phyloP scores from a whole-genome alignment of 1,140 invertebrate genomes.

The Neodiprion fabricii region DNA sequence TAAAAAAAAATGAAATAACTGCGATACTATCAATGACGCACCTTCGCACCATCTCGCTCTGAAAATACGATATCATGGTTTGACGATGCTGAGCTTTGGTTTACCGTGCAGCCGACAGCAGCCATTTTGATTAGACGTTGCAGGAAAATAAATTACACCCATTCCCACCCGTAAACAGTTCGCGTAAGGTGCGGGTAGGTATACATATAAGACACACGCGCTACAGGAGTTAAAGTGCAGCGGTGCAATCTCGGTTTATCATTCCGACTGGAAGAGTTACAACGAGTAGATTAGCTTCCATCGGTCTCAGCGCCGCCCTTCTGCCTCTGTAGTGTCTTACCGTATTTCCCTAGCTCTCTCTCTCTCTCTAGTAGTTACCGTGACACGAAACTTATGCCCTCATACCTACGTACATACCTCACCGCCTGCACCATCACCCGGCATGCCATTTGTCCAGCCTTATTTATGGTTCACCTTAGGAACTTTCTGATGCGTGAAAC shows the following conservation, averaged over 20 bases:
- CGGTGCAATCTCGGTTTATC: slow-evolving; percentile 2
- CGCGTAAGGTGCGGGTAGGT: too few species aligned
- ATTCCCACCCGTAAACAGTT: not conserved
- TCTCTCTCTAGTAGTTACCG: not conserved
- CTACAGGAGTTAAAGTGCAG: not conserved
- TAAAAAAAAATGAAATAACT: too few species aligned
- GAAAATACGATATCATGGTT: too few species aligned
- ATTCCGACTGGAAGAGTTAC: not conserved
- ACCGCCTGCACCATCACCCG: not conserved
- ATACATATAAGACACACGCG: not conserved
- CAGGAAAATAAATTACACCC: not conserved
- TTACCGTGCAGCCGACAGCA: not conserved
- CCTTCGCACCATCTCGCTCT: too few species aligned
- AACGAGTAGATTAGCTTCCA: slow-evolving; percentile 3
- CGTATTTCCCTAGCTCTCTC: not conserved
- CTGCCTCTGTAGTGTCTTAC: not conserved
- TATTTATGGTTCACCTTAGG: not conserved
- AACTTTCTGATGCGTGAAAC: not conserved
- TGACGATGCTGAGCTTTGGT: too few species aligned
- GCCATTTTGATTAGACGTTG: not conserved
- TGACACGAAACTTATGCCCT: not conserved
- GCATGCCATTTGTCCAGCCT: not conserved
- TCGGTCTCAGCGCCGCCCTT: not conserved
- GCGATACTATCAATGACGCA: too few species aligned
- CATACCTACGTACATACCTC: too few species aligned